Conservation (phyloP, 2,113 vertebrate species). For the Syngnathus scovelli region DNA sequence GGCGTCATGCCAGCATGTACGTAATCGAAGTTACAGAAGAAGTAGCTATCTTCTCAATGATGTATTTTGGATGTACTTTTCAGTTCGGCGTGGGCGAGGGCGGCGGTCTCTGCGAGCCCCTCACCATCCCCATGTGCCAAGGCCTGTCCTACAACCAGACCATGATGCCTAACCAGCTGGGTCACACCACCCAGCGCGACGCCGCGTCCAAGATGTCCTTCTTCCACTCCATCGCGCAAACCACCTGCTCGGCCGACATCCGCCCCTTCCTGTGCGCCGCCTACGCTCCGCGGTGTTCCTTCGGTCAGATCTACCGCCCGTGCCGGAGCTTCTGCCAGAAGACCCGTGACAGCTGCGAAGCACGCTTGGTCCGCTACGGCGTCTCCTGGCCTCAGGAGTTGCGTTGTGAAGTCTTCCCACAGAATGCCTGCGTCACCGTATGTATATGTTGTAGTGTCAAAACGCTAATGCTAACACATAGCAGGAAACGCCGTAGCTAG, state of each 20-base stretch:
- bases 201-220: slow-evolving; percentile 52
- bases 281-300: slow-evolving; percentile 53
- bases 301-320: slow-evolving; percentile 39
- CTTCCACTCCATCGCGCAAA: slow-evolving; percentile 47
- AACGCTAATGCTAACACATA: not conserved
- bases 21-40: not conserved
- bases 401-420: slow-evolving; percentile 57
- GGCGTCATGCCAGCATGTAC: slow-evolving; percentile 45
- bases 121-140: slow-evolving; percentile 57
- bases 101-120: slow-evolving; percentile 49
- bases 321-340: slow-evolving; percentile 56
- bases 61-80: not conserved
- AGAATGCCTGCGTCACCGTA: slow-evolving; percentile 42
- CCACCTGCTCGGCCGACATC: slow-evolving; percentile 33
- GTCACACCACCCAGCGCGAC: slow-evolving; percentile 53
- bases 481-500: not conserved
- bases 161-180: slow-evolving; percentile 50
- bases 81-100: slow-evolving; percentile 49
- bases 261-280: slow-evolving; percentile 53
- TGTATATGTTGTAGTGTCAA: slow-evolving; percentile 7
- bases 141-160: slow-evolving; percentile 58
- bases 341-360: slow-evolving; percentile 44
- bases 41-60: not conserved
- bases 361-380: slow-evolving; percentile 30
- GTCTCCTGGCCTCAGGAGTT: slow-evolving; percentile 55